Evolutionary conservation across 2,113 vertebrate species (phyloP).

Genomic region (Trogon surrucura): DNA sequence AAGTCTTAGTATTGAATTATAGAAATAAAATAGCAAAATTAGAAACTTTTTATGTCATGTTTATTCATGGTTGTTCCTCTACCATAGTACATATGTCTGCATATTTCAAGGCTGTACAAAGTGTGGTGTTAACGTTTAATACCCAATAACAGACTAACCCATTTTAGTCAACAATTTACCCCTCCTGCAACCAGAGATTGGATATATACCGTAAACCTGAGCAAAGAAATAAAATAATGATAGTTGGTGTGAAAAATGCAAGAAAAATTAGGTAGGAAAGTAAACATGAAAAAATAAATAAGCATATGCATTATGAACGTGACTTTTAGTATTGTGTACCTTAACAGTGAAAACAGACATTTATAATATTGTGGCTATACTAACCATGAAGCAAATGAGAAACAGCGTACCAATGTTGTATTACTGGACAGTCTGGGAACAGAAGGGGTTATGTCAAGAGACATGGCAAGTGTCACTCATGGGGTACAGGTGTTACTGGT

Average conservation of each 20-base stretch:
- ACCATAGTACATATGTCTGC: constrained; percentile 30
- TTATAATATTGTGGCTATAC: constrained; percentile 23
- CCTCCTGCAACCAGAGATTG: constrained; percentile 60
- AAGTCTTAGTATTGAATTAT: background rate
- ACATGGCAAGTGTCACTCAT: background rate
- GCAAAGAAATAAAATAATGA: constrained; percentile 16
- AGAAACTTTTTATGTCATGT: constrained; percentile 15
- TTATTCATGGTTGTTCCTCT: constrained; percentile 49
- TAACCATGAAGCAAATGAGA: constrained; percentile 23
- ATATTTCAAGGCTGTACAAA: constrained; percentile 49
- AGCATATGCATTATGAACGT: constrained; percentile 2
- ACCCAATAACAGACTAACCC: constrained; percentile 36
- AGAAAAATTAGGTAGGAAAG: background rate
- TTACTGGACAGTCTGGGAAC: constrained; percentile 27
- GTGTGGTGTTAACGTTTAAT: constrained; percentile 40
- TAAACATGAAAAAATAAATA: constrained; percentile 25
- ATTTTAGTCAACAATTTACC: constrained; percentile 57
- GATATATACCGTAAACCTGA: constrained; percentile 18
- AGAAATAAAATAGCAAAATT: constrained; percentile 30
- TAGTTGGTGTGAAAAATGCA: background rate
- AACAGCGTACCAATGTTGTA: constrained; percentile 38
- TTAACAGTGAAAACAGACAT: constrained; percentile 2
- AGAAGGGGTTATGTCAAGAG: constrained; percentile 33
- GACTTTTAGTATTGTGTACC: background rate
- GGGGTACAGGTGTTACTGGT: background rate